phyloP scores from a whole-genome alignment of 2,888 invertebrate species.

The Dasypogon diadema region DNA sequence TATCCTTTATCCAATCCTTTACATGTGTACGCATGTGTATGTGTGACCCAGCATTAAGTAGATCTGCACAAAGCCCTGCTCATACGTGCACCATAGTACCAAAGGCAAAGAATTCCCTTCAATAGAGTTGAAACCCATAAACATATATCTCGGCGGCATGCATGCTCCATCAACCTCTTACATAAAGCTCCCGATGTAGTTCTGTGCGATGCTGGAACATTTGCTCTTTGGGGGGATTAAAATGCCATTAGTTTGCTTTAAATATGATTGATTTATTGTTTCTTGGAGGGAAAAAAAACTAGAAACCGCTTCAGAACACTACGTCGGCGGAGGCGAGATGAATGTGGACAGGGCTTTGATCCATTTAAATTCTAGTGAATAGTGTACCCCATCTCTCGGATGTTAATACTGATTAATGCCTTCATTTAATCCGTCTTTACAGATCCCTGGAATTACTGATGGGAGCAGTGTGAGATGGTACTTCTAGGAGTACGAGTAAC shows the following conservation, averaged over 20 bases:
- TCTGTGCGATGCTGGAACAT: slow-evolving; percentile 31
- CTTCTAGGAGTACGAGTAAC: not conserved
- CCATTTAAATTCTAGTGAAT: slow-evolving; percentile 51
- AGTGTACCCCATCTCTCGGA: slow-evolving; percentile 19
- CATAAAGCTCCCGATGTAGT: slow-evolving; percentile 13
- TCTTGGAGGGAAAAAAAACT: slow-evolving; percentile 49
- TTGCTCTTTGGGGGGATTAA: slow-evolving; percentile 49
- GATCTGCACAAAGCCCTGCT: slow-evolving; percentile 40
- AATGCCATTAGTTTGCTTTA: slow-evolving; percentile 56
- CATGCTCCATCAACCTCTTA: slow-evolving; percentile 43
- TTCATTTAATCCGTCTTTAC: slow-evolving; percentile 53
- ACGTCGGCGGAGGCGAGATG: slow-evolving; percentile 22
- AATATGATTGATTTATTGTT: slow-evolving; percentile 57
- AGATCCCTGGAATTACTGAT: slow-evolving; percentile 47
- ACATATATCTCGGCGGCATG: slow-evolving; percentile 44
- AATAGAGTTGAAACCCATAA: slow-evolving; percentile 34
- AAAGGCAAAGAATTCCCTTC: slow-evolving; percentile 12
- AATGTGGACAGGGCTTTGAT: slow-evolving; percentile 34
- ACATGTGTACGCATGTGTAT: not conserved
- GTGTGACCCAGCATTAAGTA: slow-evolving; percentile 4
- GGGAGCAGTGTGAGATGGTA: slow-evolving; percentile 32
- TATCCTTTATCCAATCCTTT: slow-evolving; percentile 16
- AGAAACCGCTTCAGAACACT: slow-evolving; percentile 31
- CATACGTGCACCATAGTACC: slow-evolving; percentile 22
- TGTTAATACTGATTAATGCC: slow-evolving; percentile 55